Conservation (phyloP, 1,140 invertebrate species). For the Bradynema listronoti region DNA sequence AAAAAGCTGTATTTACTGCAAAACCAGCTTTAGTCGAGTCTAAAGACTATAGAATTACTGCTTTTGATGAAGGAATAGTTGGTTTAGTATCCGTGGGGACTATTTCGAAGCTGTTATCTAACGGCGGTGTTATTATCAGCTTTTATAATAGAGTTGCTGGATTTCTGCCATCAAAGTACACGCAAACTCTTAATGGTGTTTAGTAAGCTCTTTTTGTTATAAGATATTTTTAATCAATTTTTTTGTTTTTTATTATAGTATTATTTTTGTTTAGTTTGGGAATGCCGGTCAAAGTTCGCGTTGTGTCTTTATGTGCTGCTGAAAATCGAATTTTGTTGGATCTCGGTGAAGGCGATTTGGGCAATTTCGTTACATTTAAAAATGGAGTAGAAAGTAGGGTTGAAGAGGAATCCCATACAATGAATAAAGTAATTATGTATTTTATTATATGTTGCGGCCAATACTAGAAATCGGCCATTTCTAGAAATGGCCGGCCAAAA, state of each 20-base stretch:
- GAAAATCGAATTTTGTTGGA: slow-evolving; percentile 15
- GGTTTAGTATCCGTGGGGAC: slow-evolving; percentile 17
- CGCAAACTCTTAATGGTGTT: background rate
- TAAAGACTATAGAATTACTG: slow-evolving; percentile 14
- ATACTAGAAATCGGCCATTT: too few species aligned
- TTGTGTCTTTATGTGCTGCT: slow-evolving; percentile 8
- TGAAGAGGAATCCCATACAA: too few species aligned
- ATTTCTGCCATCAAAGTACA: slow-evolving; percentile 16
- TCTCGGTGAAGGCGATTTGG: slow-evolving; percentile 5
- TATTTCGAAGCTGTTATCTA: slow-evolving; percentile 17
- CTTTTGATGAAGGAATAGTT: slow-evolving; percentile 6
- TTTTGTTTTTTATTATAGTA: background rate
- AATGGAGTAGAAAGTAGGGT: too few species aligned
- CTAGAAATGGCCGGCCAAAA: too few species aligned
- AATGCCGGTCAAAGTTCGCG: slow-evolving; percentile 33
- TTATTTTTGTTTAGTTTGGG: slow-evolving; percentile 20
- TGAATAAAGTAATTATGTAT: too few species aligned
- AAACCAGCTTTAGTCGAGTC: slow-evolving; percentile 36
- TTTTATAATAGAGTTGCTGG: slow-evolving; percentile 27
- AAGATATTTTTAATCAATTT: background rate
- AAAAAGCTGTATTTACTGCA: slow-evolving; percentile 38
- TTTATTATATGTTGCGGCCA: too few species aligned
- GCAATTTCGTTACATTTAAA: background rate
- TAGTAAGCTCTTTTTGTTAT: background rate
- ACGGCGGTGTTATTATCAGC: slow-evolving; percentile 19